Base-by-base conservation (phyloP, 2,113 vertebrate species). In the Lanius collurio region DNA sequence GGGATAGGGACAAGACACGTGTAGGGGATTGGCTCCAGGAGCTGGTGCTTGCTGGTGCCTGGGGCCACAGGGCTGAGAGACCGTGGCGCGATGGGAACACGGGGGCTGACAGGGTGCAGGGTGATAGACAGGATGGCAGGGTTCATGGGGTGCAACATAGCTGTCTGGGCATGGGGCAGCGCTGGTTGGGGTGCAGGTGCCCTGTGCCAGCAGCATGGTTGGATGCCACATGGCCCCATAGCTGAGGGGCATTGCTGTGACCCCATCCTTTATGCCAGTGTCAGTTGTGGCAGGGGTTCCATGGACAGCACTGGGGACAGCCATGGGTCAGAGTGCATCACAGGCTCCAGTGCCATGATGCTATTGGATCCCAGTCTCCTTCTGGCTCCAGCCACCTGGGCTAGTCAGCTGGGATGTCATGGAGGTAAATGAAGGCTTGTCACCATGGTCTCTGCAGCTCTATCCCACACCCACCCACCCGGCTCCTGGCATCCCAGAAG, bases 201-300 rank as follows among this genome's bases (percentile, higher is more conserved):
- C 50, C 44, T 39, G 7, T 70, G n/a, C 35, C 3, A 2, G 52
- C 0, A 1, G 6, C 1, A 1, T 39, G 35, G n/a, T 13, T 55
- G 26, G 52, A 59, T 47, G n/a, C 33, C 21, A 17, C 0, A 0
- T 53, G 33, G 15, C 50, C 35, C 33, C 3, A 1, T 20, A 37
- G 47, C 49, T 73, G 59, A 39, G 83, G 41, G 21, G 27, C 49
- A 27, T 15, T 64, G 27, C 22, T 42, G 52, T 53, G 39, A 49
- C 74, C 41, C 26, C 0, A 0, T 83, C 57, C 22, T 80, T 64
- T 35, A 33, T 35, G 44, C 35, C 78, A 41, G 22, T 19, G 44
- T 21, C 77, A 42, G 30, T n/a, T 1, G 1, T 65, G 82, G 30
- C 8, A 50, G 31, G 28, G 7, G 17, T 68, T 18, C 59, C 53